phyloP scores from a whole-genome alignment of 30 jellyfish, hydroid and myxozoan genomes.

The Hydractinia symbiolongicarpus region DNA sequence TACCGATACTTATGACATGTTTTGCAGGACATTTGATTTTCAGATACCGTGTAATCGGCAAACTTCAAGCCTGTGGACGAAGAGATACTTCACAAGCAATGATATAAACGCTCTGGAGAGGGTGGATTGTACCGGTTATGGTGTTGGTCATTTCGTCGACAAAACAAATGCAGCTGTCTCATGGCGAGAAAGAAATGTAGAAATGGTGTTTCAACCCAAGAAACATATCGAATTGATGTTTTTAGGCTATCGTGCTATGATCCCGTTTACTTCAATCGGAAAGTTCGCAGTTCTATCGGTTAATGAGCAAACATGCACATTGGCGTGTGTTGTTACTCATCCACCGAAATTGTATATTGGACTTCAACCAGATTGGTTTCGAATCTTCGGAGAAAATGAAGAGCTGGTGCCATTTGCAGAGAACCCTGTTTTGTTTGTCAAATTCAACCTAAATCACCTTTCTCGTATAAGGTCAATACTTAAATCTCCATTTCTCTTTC shows the following conservation, averaged over 20 bases:
- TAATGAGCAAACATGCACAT: neutral
- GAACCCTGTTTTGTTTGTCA: constrained; percentile 29
- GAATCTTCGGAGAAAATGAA: neutral
- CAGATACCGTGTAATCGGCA: neutral
- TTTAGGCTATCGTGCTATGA: too few species aligned
- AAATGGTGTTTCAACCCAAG: neutral
- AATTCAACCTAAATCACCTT: constrained; percentile 19
- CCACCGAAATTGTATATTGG: constrained; percentile 3
- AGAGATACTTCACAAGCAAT: neutral
- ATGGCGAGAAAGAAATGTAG: neutral
- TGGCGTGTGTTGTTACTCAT: constrained; percentile 6
- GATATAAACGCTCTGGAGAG: neutral
- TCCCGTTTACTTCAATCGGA: constrained; percentile 33
- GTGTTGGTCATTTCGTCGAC: constrained; percentile 22
- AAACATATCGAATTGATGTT: neutral
- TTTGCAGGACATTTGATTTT: constrained; percentile 12
- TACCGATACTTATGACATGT: neutral
- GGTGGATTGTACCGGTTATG: neutral
- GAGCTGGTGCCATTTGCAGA: constrained; percentile 18
- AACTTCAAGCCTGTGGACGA: constrained; percentile 1
- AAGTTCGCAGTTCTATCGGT: constrained; percentile 6
- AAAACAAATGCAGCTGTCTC: constrained; percentile 2
- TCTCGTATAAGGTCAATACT: constrained; percentile 13
- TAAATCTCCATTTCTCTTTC: constrained; percentile 25
- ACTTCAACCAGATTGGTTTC: neutral